These are phyloP conservation scores for Psylliodes chrysocephalus DNA, from an alignment of 2,888 invertebrate genomes.

Conservation along the genomic window DNA sequence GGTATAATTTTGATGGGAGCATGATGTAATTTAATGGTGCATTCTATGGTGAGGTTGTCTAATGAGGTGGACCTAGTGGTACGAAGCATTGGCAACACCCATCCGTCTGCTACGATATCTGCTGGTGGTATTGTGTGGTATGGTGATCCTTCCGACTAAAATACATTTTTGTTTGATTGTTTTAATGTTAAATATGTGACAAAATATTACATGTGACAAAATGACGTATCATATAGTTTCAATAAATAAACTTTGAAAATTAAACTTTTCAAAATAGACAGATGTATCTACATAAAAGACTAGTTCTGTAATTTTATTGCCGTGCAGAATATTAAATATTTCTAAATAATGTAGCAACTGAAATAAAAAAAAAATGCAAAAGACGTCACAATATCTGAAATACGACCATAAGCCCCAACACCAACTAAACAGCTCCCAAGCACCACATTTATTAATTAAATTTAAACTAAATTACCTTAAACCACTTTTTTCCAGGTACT, in stretches of 20 bases:
- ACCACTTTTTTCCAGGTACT: slow-evolving; percentile 71
- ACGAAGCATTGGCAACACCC: slow-evolving; percentile 75
- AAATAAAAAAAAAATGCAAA: no score
- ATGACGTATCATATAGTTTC: no score
- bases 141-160: slow-evolving; percentile 81
- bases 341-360: no score
- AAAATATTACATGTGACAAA: no score
- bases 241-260: no score
- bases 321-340: no score
- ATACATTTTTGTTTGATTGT: background rate
- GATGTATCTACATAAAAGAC: no score
- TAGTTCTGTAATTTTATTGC: no score
- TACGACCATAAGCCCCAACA: background rate
- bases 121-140: slow-evolving; percentile 87
- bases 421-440: slow-evolving; percentile 1
- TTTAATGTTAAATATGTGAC: no score
- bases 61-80: slow-evolving; percentile 84
- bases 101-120: slow-evolving; percentile 82
- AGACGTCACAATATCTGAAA: background rate
- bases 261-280: no score
- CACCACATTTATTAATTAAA: slow-evolving; percentile 18
- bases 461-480: slow-evolving; percentile 67
- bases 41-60: slow-evolving; percentile 72
- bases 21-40: slow-evolving; percentile 53
- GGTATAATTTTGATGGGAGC: slow-evolving; percentile 53